These are phyloP conservation scores for Chaetorhynchus papuensis DNA, from an alignment of 2,113 vertebrate genomes.

Conservation along the genomic window DNA sequence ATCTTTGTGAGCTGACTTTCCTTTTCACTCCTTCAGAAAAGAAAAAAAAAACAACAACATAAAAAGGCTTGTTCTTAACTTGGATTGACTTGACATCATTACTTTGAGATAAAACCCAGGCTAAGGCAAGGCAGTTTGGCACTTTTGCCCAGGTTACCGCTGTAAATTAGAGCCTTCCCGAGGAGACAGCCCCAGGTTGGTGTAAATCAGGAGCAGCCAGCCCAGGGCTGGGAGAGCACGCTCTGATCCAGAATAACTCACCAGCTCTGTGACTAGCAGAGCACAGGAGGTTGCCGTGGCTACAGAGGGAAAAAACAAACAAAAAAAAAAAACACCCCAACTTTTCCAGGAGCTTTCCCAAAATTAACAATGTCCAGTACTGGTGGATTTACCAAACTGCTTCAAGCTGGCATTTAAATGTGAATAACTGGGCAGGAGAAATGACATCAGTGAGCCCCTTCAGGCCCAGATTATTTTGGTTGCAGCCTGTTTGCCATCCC, in stretches of 20 bases:
- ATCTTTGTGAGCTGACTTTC: neutral
- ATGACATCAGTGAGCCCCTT: neutral
- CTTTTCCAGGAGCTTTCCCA: neutral
- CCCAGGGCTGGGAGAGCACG: neutral
- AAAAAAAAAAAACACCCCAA: neutral
- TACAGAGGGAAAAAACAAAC: neutral
- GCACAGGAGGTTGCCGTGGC: neutral
- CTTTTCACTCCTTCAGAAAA: neutral
- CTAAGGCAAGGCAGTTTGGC: neutral
- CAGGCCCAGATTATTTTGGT: neutral
- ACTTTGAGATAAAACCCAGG: neutral
- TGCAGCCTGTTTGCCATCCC: neutral
- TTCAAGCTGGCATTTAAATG: neutral
- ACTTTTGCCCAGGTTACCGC: neutral
- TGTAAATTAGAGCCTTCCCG: neutral
- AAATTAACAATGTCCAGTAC: fast-evolving
- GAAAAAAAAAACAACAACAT: neutral
- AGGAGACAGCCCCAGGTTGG: neutral
- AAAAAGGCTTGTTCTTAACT: neutral
- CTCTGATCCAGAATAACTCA: neutral
- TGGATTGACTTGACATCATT: neutral
- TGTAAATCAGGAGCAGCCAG: neutral
- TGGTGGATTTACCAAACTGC: neutral
- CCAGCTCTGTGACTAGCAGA: neutral
- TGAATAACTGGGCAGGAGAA: neutral